Base-by-base conservation (phyloP, 2,113 vertebrate genomes). In the Leuciscus idus region DNA sequence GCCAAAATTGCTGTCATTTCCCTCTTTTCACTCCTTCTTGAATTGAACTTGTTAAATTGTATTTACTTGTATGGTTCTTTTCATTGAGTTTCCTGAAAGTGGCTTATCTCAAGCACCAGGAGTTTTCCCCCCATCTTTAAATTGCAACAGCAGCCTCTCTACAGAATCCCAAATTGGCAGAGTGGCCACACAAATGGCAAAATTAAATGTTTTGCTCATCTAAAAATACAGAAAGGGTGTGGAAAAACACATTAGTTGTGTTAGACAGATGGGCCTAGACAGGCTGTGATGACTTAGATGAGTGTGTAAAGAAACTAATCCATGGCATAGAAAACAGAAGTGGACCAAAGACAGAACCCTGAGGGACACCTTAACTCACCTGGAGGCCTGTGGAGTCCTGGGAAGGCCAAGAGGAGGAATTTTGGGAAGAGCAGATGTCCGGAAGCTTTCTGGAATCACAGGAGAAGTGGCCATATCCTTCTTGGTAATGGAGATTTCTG, bases 391-490 rank as follows among this genome's bases (percentile, higher is more conserved):
- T 2, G 93, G 92, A 66, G 87, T 91, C 77, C 83, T 88, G 13
- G 78, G 89, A 50, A 78, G 39, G 21, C 36, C 66, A 23, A 83
- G 17, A 26, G 78, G 48, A 50, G 78, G 46, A 59, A 4, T 84
- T 83, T 89, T 76, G 17, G 30, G 80, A 13, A 84, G 26, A 7
- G 39, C 55, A 72, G 90, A 52, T n/a, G 88, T 91, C 19, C 48
- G 78, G 52, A 68, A 82, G 70, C 85, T 89, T 84, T 89, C 72
- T 73, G 90, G 81, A 87, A 90, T 84, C 46, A 87, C 86, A 83
- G 96, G 94, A 90, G 96, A 97, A 0, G 93, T 91, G 46, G 94
- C 94, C 48, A 92, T 93, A 91, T 96, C 95, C 88, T 93, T 96
- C 85, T 82, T 94, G 80, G 90, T 84, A 68, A 8, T 62, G 17